A percentile compares a stretch with the other conserved stretches of the same genome.
phyloP scores from a whole-genome alignment of 2,888 invertebrate species.

The Dorcus parallelipipedus region DNA sequence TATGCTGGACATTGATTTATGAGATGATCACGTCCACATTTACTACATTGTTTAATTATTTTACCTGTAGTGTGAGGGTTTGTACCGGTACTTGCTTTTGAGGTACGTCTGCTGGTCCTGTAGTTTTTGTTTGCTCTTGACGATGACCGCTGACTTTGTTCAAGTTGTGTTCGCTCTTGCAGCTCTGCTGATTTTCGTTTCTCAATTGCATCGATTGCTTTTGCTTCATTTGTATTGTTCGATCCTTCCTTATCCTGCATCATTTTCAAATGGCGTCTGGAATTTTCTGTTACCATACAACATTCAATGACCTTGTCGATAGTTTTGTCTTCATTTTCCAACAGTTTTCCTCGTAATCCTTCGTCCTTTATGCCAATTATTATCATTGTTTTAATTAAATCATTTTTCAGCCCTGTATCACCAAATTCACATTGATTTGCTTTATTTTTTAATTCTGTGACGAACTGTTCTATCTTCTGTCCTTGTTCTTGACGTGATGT shows the following conservation, averaged over 20 bases:
- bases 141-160: conserved; percentile 31
- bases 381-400: conserved; percentile 6
- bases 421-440: conserved; percentile 6
- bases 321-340: conserved; percentile 3
- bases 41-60: conserved; percentile 9
- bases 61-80: conserved; percentile 6
- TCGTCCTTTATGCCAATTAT: conserved; percentile 9
- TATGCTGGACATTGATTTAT: conserved; percentile 6
- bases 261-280: not conserved
- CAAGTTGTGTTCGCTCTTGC: not conserved
- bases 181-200: not conserved
- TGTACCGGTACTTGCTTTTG: too few species aligned
- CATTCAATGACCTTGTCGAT: conserved; percentile 15
- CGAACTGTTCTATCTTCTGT: conserved; percentile 3
- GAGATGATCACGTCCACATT: conserved; percentile 6
- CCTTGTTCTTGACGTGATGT: not conserved
- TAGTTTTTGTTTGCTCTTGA: too few species aligned
- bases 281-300: conserved; percentile 6
- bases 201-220: too few species aligned
- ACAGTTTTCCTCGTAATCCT: conserved; percentile 1
- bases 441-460: conserved; percentile 6
- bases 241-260: not conserved
- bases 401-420: not conserved
- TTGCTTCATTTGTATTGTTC: not conserved
- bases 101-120: too few species aligned